Evolutionary conservation across 2,113 vertebrate species (phyloP), one percentile per base, ranked within the genome.

Genomic region (Cyprinodon tularosa): DNA sequence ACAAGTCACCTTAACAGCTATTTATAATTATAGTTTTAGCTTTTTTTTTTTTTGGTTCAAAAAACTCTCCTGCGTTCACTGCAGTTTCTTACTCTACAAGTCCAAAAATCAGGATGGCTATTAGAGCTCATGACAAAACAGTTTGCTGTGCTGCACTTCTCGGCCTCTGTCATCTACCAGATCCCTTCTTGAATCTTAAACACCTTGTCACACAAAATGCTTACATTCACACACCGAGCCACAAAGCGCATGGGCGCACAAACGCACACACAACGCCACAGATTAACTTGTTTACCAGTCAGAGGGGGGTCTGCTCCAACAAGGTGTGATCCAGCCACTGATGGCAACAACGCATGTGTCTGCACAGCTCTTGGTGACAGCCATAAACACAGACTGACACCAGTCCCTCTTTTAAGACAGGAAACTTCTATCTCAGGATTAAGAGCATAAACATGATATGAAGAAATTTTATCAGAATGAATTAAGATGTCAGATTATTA

Each of bases 211-310:
- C 77, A 81, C 71, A 62, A 83, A 76, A 87, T 66, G 78, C 84
- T 80, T 75, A 80, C 68, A 89, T 73, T 84, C 84, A 76, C 79
- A 82, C 81, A 76, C 60, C 44, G 62, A 15, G 50, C 59, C 44
- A 36, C 76, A 45, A 80, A 73, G 65, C 59, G 77, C 77, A 81
- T 69, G 61, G n/a, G 45, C 64, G 45, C 64, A 66, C 42, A 2
- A 6, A 47, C 83, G 47, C 72, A 63, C 84, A 68, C 71, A 74
- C 64, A 76, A 82, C 81, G 53, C 68, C 42, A 61, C 76, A 89
- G 89, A 92, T 92, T 89, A 92, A 86, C 83, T 92, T 91, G 89
- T 93, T 92, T 93, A 90, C 86, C 62, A 74, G 84, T 80, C 90
- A 65, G 88, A 86, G 84, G 93, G 93, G 89, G 91, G 84, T 84